Base-by-base conservation (phyloP, 2,797 vertebrate genomes). In the Anguilla anguilla region DNA sequence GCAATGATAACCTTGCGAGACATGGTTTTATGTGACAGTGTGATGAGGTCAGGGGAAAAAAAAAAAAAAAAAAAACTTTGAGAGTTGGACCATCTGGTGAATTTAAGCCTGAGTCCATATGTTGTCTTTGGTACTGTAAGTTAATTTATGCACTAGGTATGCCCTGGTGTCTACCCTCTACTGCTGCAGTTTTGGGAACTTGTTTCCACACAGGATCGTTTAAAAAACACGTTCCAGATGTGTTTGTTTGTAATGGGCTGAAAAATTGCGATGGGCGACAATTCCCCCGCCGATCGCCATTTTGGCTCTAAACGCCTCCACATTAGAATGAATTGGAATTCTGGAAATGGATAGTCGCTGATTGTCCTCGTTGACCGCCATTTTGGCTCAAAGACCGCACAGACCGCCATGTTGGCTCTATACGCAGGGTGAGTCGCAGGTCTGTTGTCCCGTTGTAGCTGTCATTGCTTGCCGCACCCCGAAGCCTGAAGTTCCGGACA, bases 341-440 rank as follows among this genome's bases (percentile, higher is more conserved):
- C 10, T 28, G 1, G 10, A 72, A 28, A 55, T 55, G 4, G 1
- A 55, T 55, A 1, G 53, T 55, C 3, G 1, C 53, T 55, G 10
- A 25, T 64, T 64, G 7, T 25, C 86, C 88, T 88, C 87, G 90
- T 93, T 93, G 92, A 93, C 91, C 11, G 28, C 22, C 90, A 31
- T 31, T 31, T 31, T 31, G 31, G 31, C 31, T 31, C 31, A 31
- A 31, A 31, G 31, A 31, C 31, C 31, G 31, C 31, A 31, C 31
- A 31, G 92, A 93, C 91, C 13, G 28, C 25, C 90, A 85, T 89
- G 91, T 86, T 59, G 74, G 85, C 91, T 90, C 89, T 92, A 88
- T 92, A 92, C 92, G 57, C 17, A 35, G 15, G 92, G 93, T 93
- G 94, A 95, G 91, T 96, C 90, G 87, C 88, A 92, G 93, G 92